Conservation (phyloP, 2,797 vertebrate species). For the Smutsia temminckii region DNA sequence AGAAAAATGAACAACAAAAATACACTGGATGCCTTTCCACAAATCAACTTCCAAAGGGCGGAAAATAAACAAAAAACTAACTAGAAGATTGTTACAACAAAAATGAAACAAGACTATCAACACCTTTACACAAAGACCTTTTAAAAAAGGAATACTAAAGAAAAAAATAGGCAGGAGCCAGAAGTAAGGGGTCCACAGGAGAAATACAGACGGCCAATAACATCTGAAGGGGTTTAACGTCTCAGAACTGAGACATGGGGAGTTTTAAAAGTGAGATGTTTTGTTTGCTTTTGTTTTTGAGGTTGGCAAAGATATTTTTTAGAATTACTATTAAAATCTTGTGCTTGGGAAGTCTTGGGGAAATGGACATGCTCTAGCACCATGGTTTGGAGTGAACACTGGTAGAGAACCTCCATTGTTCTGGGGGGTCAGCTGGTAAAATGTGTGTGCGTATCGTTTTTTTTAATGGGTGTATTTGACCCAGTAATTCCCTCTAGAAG, state of each 20-base stretch:
- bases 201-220: background rate
- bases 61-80: background rate
- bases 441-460: background rate
- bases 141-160: background rate
- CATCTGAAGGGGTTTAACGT: background rate
- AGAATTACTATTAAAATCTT: background rate
- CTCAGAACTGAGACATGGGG: background rate
- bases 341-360: background rate
- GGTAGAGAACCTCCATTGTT: background rate
- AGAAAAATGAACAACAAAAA: slow-evolving; percentile 25
- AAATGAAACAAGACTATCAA: background rate
- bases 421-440: background rate
- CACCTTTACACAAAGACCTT: background rate
- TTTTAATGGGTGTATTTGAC: background rate
- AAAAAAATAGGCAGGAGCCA: background rate
- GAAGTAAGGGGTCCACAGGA: background rate
- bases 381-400: background rate
- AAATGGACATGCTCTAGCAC: background rate
- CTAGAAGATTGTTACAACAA: background rate
- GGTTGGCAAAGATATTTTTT: background rate
- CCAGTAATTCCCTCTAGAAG: background rate
- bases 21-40: background rate
- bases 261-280: background rate
- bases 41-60: background rate
- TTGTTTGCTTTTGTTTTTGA: background rate